These are phyloP conservation scores for Lucilia sericata DNA, from an alignment of 1,140 invertebrate genomes.

Conservation along the genomic window DNA sequence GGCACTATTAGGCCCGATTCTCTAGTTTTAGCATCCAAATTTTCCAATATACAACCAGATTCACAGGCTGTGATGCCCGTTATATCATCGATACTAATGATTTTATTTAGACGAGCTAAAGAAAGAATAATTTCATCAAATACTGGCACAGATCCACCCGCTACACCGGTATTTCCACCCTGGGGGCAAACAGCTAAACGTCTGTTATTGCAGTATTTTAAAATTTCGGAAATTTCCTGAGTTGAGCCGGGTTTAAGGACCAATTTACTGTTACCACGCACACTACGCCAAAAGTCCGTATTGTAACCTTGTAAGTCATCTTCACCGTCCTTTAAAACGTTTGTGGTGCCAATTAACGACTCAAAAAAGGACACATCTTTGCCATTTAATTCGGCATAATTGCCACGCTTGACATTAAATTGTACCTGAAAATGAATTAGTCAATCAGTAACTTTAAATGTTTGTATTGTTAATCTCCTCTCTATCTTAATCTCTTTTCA, in stretches of 20 bases:
- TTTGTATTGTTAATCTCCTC: too few species aligned
- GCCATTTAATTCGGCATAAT: conserved; percentile 67
- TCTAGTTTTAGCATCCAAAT: conserved; percentile 81
- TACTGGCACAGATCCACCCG: conserved; percentile 76
- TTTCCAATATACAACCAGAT: conserved; percentile 92
- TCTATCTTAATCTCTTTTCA: too few species aligned
- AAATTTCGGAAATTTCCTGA: conserved; percentile 87
- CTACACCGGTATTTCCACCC: conserved; percentile 90
- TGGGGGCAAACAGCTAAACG: conserved; percentile 93
- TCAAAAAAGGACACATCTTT: conserved; percentile 80
- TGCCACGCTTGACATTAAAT: conserved; percentile 69
- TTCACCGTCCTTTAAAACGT: conserved; percentile 74
- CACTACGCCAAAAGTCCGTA: conserved; percentile 91
- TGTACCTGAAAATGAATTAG: conserved; percentile 61
- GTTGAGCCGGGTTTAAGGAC: conserved; percentile 88
- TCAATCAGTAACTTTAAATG: too few species aligned
- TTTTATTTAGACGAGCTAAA: conserved; percentile 87
- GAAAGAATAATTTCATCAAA: conserved; percentile 97
- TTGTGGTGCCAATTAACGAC: conserved; percentile 75
- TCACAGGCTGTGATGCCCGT: conserved; percentile 90
- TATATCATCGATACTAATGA: conserved; percentile 84
- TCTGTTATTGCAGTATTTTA: conserved; percentile 87
- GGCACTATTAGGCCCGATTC: conserved; percentile 89
- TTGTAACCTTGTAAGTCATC: conserved; percentile 87
- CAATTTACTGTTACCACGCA: conserved; percentile 81